Evolutionary conservation across 2,888 invertebrate genomes (phyloP).

Genomic region (Plebejus anna): DNA sequence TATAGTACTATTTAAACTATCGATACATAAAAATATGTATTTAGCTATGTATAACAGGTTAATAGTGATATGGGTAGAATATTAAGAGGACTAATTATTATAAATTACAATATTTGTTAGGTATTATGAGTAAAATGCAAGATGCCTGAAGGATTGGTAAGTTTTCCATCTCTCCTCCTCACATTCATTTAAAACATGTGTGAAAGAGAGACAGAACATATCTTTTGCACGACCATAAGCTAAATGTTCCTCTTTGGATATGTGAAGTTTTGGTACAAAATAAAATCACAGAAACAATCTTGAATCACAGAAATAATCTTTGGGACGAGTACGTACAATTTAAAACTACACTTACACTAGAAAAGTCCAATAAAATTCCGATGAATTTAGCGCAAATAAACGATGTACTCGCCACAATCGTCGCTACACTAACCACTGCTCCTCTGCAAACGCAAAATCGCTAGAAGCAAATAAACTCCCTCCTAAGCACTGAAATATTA

Average conservation of each 20-base stretch:
- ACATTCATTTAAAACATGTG: not conserved
- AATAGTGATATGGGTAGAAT: conserved; percentile 20
- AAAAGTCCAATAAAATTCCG: conserved; percentile 61
- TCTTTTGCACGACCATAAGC: not conserved
- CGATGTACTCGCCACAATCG: conserved; percentile 69
- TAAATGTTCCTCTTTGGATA: conserved; percentile 23
- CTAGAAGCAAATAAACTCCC: conserved; percentile 31
- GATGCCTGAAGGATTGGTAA: not conserved
- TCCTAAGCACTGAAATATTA: conserved; percentile 6
- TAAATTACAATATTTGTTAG: conserved; percentile 2
- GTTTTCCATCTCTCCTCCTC: not conserved
- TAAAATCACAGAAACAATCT: not conserved
- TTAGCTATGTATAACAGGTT: not conserved
- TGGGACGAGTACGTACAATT: conserved; percentile 61
- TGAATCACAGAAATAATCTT: not conserved
- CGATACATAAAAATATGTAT: not conserved
- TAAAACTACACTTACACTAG: conserved; percentile 55
- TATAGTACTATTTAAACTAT: not conserved
- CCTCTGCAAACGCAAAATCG: conserved; percentile 11
- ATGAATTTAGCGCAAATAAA: conserved; percentile 69
- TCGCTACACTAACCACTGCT: conserved; percentile 42
- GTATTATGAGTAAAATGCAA: not conserved
- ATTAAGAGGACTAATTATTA: not conserved
- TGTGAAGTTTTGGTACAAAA: conserved; percentile 17
- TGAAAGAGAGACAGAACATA: not conserved